Evolutionary conservation across 2,888 invertebrate genomes (phyloP).

Genomic region (Pocota personata): DNA sequence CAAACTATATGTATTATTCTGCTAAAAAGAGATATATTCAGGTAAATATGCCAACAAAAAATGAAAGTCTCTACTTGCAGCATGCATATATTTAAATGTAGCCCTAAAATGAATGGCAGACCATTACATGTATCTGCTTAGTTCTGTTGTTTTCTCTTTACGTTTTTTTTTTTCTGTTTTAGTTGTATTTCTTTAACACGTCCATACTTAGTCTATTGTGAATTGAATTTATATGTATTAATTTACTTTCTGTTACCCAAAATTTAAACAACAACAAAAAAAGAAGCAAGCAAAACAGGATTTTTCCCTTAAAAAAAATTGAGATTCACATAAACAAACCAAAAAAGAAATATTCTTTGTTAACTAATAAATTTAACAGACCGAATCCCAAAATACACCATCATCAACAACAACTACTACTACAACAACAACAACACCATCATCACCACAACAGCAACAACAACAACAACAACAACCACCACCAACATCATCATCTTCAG

Average conservation of each 20-base stretch:
- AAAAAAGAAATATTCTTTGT: conserved; percentile 76
- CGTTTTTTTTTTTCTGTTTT: conserved; percentile 19
- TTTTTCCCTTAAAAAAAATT: conserved; percentile 51
- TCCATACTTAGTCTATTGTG: conserved; percentile 72
- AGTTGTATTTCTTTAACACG: conserved; percentile 47
- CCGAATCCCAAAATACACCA: conserved; percentile 79
- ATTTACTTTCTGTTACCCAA: conserved; percentile 49
- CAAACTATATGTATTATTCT: conserved; percentile 33
- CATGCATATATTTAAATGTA: conserved; percentile 53
- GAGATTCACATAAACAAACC: conserved; percentile 66
- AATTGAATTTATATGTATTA: conserved; percentile 66
- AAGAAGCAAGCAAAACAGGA: conserved; percentile 42
- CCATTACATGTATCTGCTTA: conserved; percentile 51
- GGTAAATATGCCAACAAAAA: conserved; percentile 30
- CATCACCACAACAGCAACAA: conserved; percentile 76
- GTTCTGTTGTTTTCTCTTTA: conserved; percentile 42
- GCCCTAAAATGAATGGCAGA: conserved; percentile 38
- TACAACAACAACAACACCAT: conserved; percentile 83
- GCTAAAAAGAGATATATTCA: conserved; percentile 25
- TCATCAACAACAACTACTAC: conserved; percentile 75
- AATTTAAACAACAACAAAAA: conserved; percentile 5
- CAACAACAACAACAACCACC: conserved; percentile 75
- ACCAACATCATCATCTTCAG: conserved; percentile 72
- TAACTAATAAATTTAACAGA: conserved; percentile 82
- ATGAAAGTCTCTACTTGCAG: conserved; percentile 34